These are phyloP conservation scores for Agrotis puta DNA, from an alignment of 2,888 invertebrate genomes.

Conservation along the genomic window DNA sequence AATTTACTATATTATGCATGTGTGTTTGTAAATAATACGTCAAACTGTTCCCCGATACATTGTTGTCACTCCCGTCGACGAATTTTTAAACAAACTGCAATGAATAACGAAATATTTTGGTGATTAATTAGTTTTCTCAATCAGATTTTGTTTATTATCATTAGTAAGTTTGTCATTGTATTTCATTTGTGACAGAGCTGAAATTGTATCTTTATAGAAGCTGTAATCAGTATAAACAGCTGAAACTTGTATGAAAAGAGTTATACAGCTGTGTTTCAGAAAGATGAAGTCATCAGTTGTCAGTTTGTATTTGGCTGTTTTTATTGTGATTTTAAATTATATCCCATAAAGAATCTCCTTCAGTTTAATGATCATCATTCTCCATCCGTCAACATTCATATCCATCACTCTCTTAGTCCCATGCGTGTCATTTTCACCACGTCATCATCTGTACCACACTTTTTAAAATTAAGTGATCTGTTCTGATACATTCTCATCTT, in stretches of 20 bases:
- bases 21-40: slow-evolving; percentile 57
- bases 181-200: background rate
- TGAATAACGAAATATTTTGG: slow-evolving; percentile 64
- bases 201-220: background rate
- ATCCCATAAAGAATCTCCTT: background rate
- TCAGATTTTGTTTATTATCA: slow-evolving; percentile 38
- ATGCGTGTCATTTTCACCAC: too few relatives aligned
- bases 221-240: too few relatives aligned
- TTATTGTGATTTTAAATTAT: background rate
- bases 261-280: too few relatives aligned
- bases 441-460: background rate
- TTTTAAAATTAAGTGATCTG: too few relatives aligned
- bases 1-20: slow-evolving; percentile 34
- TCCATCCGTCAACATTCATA: too few relatives aligned
- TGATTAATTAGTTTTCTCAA: slow-evolving; percentile 44
- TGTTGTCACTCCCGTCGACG: slow-evolving; percentile 43
- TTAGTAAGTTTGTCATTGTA: background rate
- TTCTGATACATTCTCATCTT: too few relatives aligned
- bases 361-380: too few relatives aligned
- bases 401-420: too few relatives aligned
- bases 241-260: background rate
- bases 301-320: background rate
- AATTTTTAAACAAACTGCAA: slow-evolving; percentile 61
- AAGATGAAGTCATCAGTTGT: background rate
- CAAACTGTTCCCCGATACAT: slow-evolving; percentile 54